Conservation (phyloP, 2,797 vertebrate genomes). For the Microctenopoma stevenorrisi region DNA sequence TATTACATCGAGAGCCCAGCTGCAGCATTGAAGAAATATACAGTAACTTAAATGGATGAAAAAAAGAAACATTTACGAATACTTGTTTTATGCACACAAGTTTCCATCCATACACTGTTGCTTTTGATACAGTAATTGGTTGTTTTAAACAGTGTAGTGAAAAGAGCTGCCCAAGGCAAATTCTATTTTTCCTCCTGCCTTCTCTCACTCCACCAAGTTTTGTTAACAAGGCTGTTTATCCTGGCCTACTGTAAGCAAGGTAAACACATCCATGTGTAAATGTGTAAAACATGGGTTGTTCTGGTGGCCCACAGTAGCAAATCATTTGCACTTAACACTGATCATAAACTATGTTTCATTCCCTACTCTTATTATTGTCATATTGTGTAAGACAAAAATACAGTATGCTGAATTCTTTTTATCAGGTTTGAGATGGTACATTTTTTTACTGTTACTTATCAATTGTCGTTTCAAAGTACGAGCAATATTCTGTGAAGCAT, state of each 20-base stretch:
- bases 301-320: constrained; percentile 22
- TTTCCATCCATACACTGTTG: constrained; percentile 51
- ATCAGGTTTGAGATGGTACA: background rate
- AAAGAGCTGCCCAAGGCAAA: constrained; percentile 57
- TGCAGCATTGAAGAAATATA: constrained; percentile 1
- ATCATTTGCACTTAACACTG: constrained; percentile 20
- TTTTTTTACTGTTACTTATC: background rate
- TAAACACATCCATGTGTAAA: constrained; percentile 32
- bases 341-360: constrained; percentile 5
- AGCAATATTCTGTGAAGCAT: background rate
- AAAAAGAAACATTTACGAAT: constrained; percentile 26
- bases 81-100: constrained; percentile 48
- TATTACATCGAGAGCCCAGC: constrained; percentile 13
- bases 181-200: constrained; percentile 55
- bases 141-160: constrained; percentile 54
- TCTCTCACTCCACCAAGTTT: constrained; percentile 50
- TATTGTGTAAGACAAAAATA: constrained; percentile 8
- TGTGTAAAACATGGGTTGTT: constrained; percentile 23
- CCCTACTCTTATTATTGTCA: background rate
- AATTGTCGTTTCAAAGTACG: background rate
- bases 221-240: constrained; percentile 53
- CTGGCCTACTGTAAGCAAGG: constrained; percentile 29
- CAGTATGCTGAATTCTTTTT: background rate
- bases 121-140: constrained; percentile 52
- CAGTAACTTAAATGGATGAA: background rate